Evolutionary conservation across 2,113 vertebrate genomes (phyloP).

Genomic region (Pseudorectes ferrugineus): DNA sequence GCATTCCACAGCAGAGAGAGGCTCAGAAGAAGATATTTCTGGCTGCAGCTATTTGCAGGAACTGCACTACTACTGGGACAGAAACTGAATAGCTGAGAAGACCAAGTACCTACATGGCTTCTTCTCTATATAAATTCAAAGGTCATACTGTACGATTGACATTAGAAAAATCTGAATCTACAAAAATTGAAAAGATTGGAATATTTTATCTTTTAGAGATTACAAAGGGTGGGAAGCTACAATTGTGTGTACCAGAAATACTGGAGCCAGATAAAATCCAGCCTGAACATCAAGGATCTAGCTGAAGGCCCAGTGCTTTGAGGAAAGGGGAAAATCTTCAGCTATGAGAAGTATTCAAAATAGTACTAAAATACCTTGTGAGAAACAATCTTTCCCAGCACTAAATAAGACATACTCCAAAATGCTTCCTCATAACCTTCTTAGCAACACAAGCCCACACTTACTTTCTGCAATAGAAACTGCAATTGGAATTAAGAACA

Average conservation of each 20-base stretch:
- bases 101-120: background rate
- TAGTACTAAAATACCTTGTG: background rate
- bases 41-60: constrained; percentile 3
- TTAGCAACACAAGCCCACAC: background rate
- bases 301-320: background rate
- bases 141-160: background rate
- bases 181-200: background rate
- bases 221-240: background rate
- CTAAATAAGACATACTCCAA: background rate
- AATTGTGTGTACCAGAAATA: background rate
- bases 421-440: background rate
- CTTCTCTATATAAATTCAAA: background rate
- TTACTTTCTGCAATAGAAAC: background rate
- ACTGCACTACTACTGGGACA: background rate
- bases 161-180: background rate
- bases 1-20: background rate
- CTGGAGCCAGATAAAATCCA: background rate
- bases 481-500: background rate
- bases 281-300: background rate
- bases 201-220: background rate
- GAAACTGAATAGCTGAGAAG: background rate
- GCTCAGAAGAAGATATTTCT: constrained; percentile 30
- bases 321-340: background rate
- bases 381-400: background rate
- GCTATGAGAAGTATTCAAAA: background rate